Evolutionary conservation across 1,140 invertebrate genomes (phyloP), one percentile per base, ranked within the genome.

Genomic region (Philopotamus ludificatus): DNA sequence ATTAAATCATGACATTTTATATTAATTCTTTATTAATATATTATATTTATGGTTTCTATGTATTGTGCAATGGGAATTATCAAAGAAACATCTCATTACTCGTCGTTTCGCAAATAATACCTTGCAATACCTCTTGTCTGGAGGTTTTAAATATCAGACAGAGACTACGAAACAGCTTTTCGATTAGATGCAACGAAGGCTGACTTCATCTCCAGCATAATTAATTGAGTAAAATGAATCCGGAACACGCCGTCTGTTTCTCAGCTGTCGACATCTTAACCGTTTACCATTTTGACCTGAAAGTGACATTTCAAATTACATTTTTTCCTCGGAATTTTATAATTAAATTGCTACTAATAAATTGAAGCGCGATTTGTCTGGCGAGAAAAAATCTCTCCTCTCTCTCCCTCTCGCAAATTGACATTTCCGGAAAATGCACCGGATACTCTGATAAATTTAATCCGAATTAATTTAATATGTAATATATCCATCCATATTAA

Each of bases 261-360:
- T 41, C 47, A 44, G 60, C 45, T 51, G 60, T 50, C 41, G 60
- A 53, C 60, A 39, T 15, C 47, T 50, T 18, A 62, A 28, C 47
- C 49, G 28, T 51, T 53, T 53, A 62, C 58, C 60, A 62, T 62
- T 60, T 62, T 62, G 60, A 62, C 60, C 60, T 62, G 60, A 41
- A 53, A 51, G 47, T 62, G 60, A 62, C 60, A 62, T 62, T 62
- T 62, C 60, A 51, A 62, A 62, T 62, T 62, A 53, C 45, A 51
- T 62, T 62, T 61, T 62, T 62, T 41, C 45, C 47, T 50, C 49
- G 60, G 45, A 62, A 62, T 62, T 49, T 62, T 62, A 51, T 62
- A 51, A 62, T 62, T 51, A 50, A 62, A 41, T 53, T 50, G 20
- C 60, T 50, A 22, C 60, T 22, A 15, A 34, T 34, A 47, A 60